Conservation (phyloP, 2,113 vertebrate genomes). For the Catharus fuscescens region DNA sequence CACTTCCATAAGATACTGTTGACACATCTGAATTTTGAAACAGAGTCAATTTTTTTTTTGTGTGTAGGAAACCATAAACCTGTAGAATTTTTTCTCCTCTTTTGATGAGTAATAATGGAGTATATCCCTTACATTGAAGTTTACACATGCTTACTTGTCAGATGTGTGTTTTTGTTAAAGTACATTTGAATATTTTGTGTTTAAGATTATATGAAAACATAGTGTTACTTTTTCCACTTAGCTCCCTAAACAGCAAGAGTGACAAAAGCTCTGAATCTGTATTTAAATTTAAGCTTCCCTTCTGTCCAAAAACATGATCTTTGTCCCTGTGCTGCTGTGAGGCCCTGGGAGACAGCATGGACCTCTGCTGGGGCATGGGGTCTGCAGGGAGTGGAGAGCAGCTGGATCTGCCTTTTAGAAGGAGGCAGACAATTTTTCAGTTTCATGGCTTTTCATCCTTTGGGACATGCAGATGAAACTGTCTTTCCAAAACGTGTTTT, state of each 20-base stretch:
- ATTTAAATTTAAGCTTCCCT: background rate
- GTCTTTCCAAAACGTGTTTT: background rate
- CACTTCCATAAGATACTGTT: background rate
- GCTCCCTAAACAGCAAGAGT: background rate
- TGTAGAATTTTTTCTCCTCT: background rate
- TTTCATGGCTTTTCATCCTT: background rate
- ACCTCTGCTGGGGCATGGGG: background rate
- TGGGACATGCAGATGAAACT: background rate
- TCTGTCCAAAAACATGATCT: background rate
- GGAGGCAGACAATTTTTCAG: background rate
- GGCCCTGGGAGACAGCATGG: background rate
- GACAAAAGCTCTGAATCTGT: background rate
- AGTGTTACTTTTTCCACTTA: background rate
- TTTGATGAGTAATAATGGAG: background rate
- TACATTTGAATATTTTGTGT: background rate
- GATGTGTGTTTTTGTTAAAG: background rate
- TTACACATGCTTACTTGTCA: background rate
- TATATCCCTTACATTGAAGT: background rate
- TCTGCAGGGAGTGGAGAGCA: background rate
- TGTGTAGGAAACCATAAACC: background rate
- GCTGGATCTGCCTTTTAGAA: background rate
- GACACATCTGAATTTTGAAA: background rate
- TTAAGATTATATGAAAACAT: background rate
- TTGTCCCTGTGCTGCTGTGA: background rate
- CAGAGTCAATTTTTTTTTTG: background rate